Percentiles rank a stretch among this genome's conserved stretches.
These are phyloP conservation scores for Oscheius onirici DNA, from an alignment of 2,888 invertebrate species.

Conservation along the genomic window DNA sequence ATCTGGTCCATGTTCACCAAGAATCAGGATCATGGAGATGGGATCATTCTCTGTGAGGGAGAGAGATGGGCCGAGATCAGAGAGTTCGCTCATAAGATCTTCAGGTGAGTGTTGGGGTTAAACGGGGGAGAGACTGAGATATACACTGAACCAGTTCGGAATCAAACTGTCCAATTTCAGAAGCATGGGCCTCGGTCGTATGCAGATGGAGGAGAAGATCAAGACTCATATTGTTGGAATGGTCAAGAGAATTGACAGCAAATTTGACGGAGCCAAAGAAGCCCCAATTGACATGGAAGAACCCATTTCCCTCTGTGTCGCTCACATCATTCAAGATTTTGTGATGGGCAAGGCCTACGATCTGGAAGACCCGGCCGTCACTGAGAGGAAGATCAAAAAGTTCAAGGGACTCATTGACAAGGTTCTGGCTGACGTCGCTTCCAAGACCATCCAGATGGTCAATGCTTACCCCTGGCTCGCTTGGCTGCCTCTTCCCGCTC, in stretches of 20 bases:
- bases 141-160: neutral
- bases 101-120: conserved; percentile 18
- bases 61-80: conserved; percentile 53
- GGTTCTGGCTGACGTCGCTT: conserved; percentile 48
- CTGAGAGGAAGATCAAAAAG: conserved; percentile 55
- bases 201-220: conserved; percentile 42
- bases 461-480: conserved; percentile 59
- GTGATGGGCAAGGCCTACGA: conserved; percentile 65
- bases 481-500: conserved; percentile 47
- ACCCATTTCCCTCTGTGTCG: conserved; percentile 61
- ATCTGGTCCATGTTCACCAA: conserved; percentile 55
- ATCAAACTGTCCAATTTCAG: conserved; percentile 16
- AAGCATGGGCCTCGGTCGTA: conserved; percentile 33
- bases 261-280: neutral
- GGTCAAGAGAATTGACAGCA: conserved; percentile 31
- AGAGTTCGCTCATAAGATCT: conserved; percentile 33
- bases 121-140: neutral
- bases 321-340: conserved; percentile 70
- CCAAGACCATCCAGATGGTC: conserved; percentile 57
- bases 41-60: conserved; percentile 64
- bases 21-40: conserved; percentile 60
- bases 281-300: conserved; percentile 53
- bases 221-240: conserved; percentile 37
- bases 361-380: conserved; percentile 62
- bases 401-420: conserved; percentile 61